Base-by-base conservation (phyloP, 1,140 invertebrate species). In the Drosophila varians region DNA sequence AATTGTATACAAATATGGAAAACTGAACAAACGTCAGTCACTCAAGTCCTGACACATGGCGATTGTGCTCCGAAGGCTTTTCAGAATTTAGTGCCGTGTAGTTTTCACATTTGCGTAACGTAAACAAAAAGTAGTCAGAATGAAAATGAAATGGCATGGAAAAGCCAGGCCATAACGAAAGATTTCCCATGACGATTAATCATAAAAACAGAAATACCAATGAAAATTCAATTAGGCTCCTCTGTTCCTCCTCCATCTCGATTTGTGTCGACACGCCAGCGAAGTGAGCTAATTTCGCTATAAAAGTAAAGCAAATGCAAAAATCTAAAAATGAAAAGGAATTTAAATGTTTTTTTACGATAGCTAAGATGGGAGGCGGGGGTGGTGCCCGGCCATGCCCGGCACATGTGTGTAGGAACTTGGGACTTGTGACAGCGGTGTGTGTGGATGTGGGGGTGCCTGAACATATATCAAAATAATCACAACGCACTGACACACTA, bases 141-240 rank as follows among this genome's bases (percentile, higher is more conserved):
- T 9, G 36, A 16, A 43, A 31, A 46, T 9, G 57, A 60, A 74
- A 71, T 66, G 57, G 55, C 14, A 38, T 31, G 42, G 48, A 53
- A 53, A 61, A 54, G 56, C 49, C 55, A 42, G 9, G 19, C n/a
- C 40, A 56, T 38, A 69, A 36, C 36, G 3, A 16, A 52, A 64
- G 70, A 73, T 61, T 76, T 84, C 76, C 80, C 80, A 84, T 86
- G 82, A 74, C 80, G 80, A 84, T 84, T 86, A 86, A 86, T 84
- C 80, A 84, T 84, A 80, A 80, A 84, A 84, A 26, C 47, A 16
- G 6, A 53, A 66, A 79, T 58, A 73, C 66, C 72, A 86, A 86
- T 86, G 83, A 80, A 84, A 86, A 84, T 80, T 79, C 72, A 84
- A 84, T 80, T 80, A 84, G 73, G 36, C 73, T 84, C 55, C 60